Percentiles rank a stretch among this genome's conserved stretches.
Evolutionary conservation across 2,113 vertebrate species (phyloP).

Genomic region (Petroica traversi): DNA sequence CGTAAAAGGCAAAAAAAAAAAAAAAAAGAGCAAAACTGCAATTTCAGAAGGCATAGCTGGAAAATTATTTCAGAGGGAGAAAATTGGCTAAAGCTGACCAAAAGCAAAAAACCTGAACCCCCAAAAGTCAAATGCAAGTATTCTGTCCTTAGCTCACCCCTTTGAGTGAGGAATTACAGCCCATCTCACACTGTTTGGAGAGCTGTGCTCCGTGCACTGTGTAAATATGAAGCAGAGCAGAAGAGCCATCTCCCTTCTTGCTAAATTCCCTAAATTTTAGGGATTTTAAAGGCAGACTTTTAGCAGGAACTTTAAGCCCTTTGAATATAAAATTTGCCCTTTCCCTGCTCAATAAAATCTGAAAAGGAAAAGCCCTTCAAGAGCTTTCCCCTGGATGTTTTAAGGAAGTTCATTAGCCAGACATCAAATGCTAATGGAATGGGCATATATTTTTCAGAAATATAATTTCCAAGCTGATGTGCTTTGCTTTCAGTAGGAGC

Average conservation of each 20-base stretch:
- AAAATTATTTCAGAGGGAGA: neutral
- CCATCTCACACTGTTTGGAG: constrained; percentile 15
- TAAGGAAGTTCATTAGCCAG: neutral
- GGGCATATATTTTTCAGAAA: neutral
- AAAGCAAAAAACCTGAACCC: neutral
- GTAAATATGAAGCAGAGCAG: neutral
- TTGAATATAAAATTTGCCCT: neutral
- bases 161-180: neutral
- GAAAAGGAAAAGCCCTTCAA: neutral
- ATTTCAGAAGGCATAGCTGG: neutral
- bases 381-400: neutral
- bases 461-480: neutral
- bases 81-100: neutral
- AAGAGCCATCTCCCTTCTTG: neutral
- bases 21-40: neutral
- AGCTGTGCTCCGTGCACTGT: neutral
- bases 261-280: constrained; percentile 37
- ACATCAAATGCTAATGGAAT: neutral
- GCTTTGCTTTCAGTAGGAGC: neutral
- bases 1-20: neutral
- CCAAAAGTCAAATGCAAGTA: neutral
- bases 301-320: neutral
- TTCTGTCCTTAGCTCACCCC: constrained; percentile 29
- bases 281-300: constrained; percentile 45
- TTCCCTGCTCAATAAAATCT: neutral